Evolutionary conservation across 2,113 vertebrate genomes (phyloP).

Genomic region (Myanophis thanlyinensis): DNA sequence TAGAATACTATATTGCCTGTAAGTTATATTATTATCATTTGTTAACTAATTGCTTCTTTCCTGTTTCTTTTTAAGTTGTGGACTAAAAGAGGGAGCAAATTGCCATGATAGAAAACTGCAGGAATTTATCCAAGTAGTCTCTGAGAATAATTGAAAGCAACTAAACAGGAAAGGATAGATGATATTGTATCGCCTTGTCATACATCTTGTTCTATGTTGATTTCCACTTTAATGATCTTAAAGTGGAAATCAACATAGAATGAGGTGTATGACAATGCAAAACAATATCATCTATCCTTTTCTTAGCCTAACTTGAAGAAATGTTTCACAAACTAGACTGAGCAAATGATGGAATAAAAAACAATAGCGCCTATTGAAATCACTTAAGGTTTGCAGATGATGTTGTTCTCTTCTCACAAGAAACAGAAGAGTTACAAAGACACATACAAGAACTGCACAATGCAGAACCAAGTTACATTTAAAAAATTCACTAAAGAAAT

Average conservation of each 20-base stretch:
- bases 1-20: accelerated
- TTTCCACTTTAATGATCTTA: background rate
- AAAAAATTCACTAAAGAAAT: background rate
- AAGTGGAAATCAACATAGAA: background rate
- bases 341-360: background rate
- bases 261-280: background rate
- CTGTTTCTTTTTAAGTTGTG: background rate
- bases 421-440: background rate
- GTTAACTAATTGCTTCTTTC: background rate
- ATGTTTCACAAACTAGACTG: background rate
- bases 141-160: background rate
- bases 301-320: background rate
- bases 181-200: background rate
- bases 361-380: background rate
- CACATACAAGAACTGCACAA: background rate
- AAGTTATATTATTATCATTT: background rate
- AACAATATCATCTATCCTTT: background rate
- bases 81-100: background rate
- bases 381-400: background rate
- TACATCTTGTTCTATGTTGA: background rate
- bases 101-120: background rate
- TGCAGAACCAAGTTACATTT: background rate
- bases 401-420: background rate
- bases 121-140: background rate
- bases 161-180: background rate